Base-by-base conservation (phyloP, 2,113 vertebrate genomes). In the Zingel zingel region DNA sequence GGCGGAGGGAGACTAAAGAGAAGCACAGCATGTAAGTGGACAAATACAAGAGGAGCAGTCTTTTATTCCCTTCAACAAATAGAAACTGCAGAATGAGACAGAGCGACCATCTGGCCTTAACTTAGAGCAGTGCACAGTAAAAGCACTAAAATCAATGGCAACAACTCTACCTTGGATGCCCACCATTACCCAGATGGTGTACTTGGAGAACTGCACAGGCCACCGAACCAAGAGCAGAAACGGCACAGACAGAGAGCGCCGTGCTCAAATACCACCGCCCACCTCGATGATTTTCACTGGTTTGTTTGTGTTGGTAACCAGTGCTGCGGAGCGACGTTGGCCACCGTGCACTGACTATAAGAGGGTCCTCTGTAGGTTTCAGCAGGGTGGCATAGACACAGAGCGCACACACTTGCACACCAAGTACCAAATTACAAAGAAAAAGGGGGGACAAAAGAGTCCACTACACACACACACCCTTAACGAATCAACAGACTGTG, bases 121-220 rank as follows among this genome's bases (percentile, higher is more conserved):
- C 88, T 92, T 91, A 89, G 89, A 92, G 88, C 86, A 66, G 78
- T 81, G 90, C 90, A 67, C 85, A 93, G 92, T 92, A 92, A 93
- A 92, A 94, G 86, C 91, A 92, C 88, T 88, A 81, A 91, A 94
- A 96, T 93, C 94, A 90, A 94, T 94, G 93, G 86, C 90, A 88
- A 92, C 93, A 92, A 89, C 88, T 92, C 93, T 79, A 91, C 92
- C 89, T 91, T 94, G 94, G 94, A 94, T 93, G 83, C 93, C 92
- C 93, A 94, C 92, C 93, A 94, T 95, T 94, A 95, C 93, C 91
- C 93, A 94, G 91, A 95, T 94, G 94, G 93, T 90, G 86, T 87
- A 89, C 87, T 90, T 87, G 88, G 84, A 90, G 90, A 89, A 89
- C 79, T 87, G 89, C 91, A 87, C 81, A 86, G 87, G 86, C 90